Base-by-base conservation (phyloP, 2,888 invertebrate genomes). In the Melinopterus prodromus region DNA sequence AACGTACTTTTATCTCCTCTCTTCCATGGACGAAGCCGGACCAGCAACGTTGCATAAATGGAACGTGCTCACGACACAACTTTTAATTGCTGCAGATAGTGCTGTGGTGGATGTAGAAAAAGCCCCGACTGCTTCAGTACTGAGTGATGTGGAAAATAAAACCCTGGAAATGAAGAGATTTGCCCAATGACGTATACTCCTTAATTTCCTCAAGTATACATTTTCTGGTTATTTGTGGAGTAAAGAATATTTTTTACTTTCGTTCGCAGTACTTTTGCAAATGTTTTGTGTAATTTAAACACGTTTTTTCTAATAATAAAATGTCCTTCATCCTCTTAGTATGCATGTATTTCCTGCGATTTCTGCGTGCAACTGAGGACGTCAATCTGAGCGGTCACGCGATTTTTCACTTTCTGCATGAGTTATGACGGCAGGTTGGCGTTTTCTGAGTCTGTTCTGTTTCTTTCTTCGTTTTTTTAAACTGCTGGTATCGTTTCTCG, bases 361-460 rank as follows among this genome's bases (percentile, higher is more conserved):
- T 53, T 2, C 53, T 53, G 53, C 53, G 53, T 53, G 53, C 53
- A 53, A 53, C 53, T 53, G 53, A 53, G 53, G 53, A 53, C 53
- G 53, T 53, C 53, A 53, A 53, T 53, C 53, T 53, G 2, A 53
- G 53, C 53, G 5, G 53, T 53, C 53, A 53, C 53, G 53, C 53
- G 1, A 53, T 53, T 53, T 53, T 53, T 53, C 53, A 53, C 53
- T 53, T 53, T 53, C 53, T 53, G 53, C 53, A 53, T 53, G 53
- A 53, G 53, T 53, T 53, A 53, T 53, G 53, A 53, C 53, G 53
- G 53, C 53, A 53, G 53, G 53, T 53, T 53, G 53, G 53, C 53
- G 53, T 53, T 53, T 53, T 53, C 53, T 53, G 53, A 53, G 53
- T 53, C 53, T 53, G 53, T 53, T 53, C 53, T 53, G 1, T 53